phyloP scores from a whole-genome alignment of 2,888 invertebrate species.

The Alitta virens region DNA sequence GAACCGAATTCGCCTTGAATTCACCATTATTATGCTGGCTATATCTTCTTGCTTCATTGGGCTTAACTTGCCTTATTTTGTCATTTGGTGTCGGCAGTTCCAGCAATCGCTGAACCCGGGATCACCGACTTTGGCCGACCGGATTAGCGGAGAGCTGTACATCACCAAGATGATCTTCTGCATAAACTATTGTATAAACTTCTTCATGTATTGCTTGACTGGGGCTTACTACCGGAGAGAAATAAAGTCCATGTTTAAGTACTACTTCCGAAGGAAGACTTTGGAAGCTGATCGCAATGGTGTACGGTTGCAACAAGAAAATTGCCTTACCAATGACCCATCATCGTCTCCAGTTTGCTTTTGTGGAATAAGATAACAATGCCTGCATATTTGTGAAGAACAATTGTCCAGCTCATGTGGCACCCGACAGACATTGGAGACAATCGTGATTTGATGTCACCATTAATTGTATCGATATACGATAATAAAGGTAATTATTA shows the following conservation, averaged over 20 bases:
- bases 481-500: no score
- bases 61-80: constrained; percentile 49
- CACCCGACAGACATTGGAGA: no score
- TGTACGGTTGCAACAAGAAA: neutral
- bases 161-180: constrained; percentile 14
- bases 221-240: constrained; percentile 48
- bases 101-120: constrained; percentile 15
- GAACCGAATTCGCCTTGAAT: constrained; percentile 33
- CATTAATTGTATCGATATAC: no score
- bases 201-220: constrained; percentile 47
- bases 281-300: neutral
- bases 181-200: constrained; percentile 48
- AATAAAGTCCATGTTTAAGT: constrained; percentile 27
- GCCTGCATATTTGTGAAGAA: no score
- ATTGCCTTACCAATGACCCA: neutral
- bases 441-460: no score
- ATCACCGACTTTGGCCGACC: constrained; percentile 2
- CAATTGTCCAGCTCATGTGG: no score
- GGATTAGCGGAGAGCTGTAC: constrained; percentile 11
- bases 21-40: constrained; percentile 48
- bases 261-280: constrained; percentile 2
- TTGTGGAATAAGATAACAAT: no score
- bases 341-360: no score
- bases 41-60: constrained; percentile 49
- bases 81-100: constrained; percentile 39